Percentiles rank a stretch among this genome's conserved stretches.
These are phyloP conservation scores for Pherbina coryleti DNA, from an alignment of 2,888 invertebrate genomes.

Conservation along the genomic window DNA sequence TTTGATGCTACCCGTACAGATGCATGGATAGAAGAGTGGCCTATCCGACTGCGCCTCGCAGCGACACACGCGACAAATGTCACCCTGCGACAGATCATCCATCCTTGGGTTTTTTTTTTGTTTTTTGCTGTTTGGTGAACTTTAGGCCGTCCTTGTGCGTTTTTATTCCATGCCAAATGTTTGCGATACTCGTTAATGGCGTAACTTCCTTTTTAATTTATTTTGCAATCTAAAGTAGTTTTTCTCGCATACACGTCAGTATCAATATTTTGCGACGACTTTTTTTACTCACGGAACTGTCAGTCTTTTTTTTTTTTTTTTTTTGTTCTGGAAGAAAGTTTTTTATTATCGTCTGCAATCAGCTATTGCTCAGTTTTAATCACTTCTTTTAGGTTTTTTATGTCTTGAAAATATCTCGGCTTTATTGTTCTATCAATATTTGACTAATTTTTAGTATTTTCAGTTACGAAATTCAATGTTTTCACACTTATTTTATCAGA, in stretches of 20 bases:
- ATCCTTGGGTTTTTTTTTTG: slow-evolving; percentile 48
- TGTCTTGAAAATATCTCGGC: neutral
- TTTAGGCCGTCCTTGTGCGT: slow-evolving; percentile 3
- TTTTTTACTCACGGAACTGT: neutral
- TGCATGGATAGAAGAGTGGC: slow-evolving; percentile 97
- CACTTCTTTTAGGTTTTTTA: neutral
- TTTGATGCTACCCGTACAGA: slow-evolving; percentile 98
- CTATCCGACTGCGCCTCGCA: slow-evolving; percentile 93
- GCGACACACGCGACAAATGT: slow-evolving; percentile 98
- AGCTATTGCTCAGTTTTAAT: neutral
- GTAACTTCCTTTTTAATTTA: neutral
- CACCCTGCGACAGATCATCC: slow-evolving; percentile 73
- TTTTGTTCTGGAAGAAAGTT: neutral
- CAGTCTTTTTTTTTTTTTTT: neutral
- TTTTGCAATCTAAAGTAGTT: neutral
- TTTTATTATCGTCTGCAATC: neutral
- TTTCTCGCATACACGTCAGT: slow-evolving; percentile 42
- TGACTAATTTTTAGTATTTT: neutral
- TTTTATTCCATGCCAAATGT: slow-evolving; percentile 37
- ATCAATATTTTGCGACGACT: neutral
- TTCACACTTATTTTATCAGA: slow-evolving; percentile 24
- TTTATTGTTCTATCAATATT: neutral
- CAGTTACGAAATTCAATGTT: slow-evolving; percentile 4
- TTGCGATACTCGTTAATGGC: neutral
- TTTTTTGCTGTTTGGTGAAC: too few relatives aligned